Percentiles rank a stretch among this genome's conserved stretches.
Conservation (phyloP, 2,888 invertebrate genomes). For the Cryptophagus acutangulus region DNA sequence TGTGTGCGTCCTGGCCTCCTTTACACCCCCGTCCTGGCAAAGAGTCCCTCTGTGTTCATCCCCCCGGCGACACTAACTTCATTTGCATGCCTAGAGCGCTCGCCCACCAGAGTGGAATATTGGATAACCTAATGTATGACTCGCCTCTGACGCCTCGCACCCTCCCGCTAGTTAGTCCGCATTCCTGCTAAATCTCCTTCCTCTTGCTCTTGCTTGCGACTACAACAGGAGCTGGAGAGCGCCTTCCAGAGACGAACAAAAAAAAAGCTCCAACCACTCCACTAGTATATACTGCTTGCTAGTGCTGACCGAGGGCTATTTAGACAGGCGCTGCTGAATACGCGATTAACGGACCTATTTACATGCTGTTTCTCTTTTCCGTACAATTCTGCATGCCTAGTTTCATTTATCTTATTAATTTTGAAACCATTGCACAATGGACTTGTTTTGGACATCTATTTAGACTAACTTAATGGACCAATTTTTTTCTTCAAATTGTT, state of each 20-base stretch:
- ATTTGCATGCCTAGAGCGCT: slow-evolving; percentile 50
- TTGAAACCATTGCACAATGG: too few relatives aligned
- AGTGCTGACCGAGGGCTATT: slow-evolving; percentile 36
- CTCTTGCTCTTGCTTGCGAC: slow-evolving; percentile 18
- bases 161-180: slow-evolving; percentile 31
- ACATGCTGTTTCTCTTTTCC: slow-evolving; percentile 2
- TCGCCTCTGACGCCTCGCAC: slow-evolving; percentile 33
- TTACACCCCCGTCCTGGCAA: slow-evolving; percentile 26
- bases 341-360: slow-evolving; percentile 31
- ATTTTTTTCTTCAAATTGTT: too few relatives aligned
- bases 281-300: slow-evolving; percentile 19
- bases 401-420: too few relatives aligned
- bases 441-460: too few relatives aligned
- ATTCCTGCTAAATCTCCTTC: slow-evolving; percentile 31
- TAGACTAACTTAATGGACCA: too few relatives aligned
- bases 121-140: slow-evolving; percentile 48
- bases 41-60: slow-evolving; percentile 31
- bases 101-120: slow-evolving; percentile 48
- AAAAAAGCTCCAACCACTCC: slow-evolving; percentile 24
- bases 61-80: slow-evolving; percentile 46
- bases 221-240: slow-evolving; percentile 14
- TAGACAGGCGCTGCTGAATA: slow-evolving; percentile 41
- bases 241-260: too few relatives aligned
- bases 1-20: slow-evolving; percentile 29
- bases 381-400: not conserved